Conservation (phyloP, 2,888 invertebrate genomes). For the Orthonychiurus folsomi region DNA sequence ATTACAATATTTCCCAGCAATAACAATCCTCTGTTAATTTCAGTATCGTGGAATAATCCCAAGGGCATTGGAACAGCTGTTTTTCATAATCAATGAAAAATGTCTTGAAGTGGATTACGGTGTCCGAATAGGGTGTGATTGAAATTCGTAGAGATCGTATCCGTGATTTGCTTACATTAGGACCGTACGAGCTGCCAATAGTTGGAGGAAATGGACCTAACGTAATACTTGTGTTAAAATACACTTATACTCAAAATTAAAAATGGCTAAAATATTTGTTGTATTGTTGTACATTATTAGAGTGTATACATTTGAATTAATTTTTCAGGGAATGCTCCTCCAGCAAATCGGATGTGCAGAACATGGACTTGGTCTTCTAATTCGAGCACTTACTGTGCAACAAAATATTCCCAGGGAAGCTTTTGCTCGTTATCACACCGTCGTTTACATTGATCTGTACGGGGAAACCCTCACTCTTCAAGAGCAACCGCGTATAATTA, state of each 20-base stretch:
- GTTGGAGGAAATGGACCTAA: conserved; percentile 28
- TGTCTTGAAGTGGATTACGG: conserved; percentile 20
- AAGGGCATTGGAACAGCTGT: conserved; percentile 32
- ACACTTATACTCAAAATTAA: neutral
- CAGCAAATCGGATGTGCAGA: conserved; percentile 30
- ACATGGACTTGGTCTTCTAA: conserved; percentile 29
- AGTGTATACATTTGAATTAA: neutral
- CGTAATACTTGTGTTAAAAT: conserved; percentile 11
- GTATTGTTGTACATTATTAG: conserved; percentile 3
- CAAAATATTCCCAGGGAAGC: conserved; percentile 26
- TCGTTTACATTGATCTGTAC: conserved; percentile 31
- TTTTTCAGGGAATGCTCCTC: conserved; percentile 21
- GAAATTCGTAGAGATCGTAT: conserved; percentile 34
- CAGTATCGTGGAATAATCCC: conserved; percentile 33
- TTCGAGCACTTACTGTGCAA: conserved; percentile 31
- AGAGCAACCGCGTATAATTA: conserved; percentile 11
- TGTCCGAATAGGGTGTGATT: conserved; percentile 29
- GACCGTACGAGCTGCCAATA: conserved; percentile 26
- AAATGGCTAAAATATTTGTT: no score
- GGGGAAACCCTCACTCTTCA: conserved; percentile 13
- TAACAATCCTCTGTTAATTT: no score
- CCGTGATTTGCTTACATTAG: conserved; percentile 31
- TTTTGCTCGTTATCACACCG: conserved; percentile 27
- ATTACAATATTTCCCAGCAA: no score
- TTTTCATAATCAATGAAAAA: conserved; percentile 19